A percentile compares a stretch with the other conserved stretches of the same genome.
Evolutionary conservation across 1,140 invertebrate species (phyloP).

Genomic region (Sinonovacula constricta): DNA sequence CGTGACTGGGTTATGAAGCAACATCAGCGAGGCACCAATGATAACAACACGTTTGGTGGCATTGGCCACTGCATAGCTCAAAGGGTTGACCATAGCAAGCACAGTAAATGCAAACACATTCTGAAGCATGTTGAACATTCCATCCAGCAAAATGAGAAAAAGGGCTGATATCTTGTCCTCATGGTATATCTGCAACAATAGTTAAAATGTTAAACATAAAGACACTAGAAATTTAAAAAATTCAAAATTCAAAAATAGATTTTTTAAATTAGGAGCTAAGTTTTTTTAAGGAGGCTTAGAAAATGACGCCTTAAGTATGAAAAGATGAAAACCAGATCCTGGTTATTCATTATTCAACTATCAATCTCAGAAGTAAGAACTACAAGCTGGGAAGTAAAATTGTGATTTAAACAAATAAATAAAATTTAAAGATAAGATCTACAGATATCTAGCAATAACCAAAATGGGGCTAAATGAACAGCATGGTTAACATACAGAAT

Average conservation of each 20-base stretch:
- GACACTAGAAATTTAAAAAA: not conserved
- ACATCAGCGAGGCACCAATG: constrained; percentile 91
- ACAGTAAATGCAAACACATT: constrained; percentile 97
- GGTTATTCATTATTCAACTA: not conserved
- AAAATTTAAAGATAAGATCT: too few species aligned
- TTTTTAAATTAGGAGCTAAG: not conserved
- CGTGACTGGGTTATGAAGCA: constrained; percentile 95
- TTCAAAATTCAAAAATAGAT: not conserved
- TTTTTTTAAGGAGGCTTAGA: not conserved
- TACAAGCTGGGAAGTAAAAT: too few species aligned
- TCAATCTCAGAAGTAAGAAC: not conserved
- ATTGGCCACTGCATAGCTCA: constrained; percentile 97
- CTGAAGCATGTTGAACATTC: constrained; percentile 94
- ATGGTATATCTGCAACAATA: constrained; percentile 72
- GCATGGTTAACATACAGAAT: too few species aligned
- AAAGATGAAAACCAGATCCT: too few species aligned
- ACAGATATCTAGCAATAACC: too few species aligned
- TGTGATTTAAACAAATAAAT: too few species aligned
- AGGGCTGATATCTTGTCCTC: constrained; percentile 66
- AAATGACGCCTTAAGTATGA: not conserved
- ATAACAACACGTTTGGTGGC: constrained; percentile 97
- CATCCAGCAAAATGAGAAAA: constrained; percentile 88
- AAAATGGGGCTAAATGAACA: too few species aligned
- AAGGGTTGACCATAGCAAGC: constrained; percentile 89
- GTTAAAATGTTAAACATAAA: not conserved